Evolutionary conservation across 2,113 vertebrate genomes (phyloP).

Genomic region (Chaetura pelagica): DNA sequence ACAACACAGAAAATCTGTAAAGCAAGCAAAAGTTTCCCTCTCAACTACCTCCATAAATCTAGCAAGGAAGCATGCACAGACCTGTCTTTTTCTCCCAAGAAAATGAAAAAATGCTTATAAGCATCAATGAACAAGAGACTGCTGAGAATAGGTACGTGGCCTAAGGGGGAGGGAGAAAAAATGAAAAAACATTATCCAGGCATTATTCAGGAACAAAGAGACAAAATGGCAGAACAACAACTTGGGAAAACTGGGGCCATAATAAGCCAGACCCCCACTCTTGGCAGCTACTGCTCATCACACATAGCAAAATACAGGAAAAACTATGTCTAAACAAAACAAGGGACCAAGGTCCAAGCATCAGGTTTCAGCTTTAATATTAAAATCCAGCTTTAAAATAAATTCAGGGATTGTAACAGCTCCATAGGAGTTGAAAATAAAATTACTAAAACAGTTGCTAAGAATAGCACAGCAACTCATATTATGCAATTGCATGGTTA

Average conservation of each 20-base stretch:
- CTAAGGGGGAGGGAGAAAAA: rapidly evolving
- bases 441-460: background rate
- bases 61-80: background rate
- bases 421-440: background rate
- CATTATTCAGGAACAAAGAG: background rate
- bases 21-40: background rate
- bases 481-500: background rate
- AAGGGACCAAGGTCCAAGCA: background rate
- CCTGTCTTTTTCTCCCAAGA: background rate
- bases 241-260: background rate
- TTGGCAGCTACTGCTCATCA: background rate
- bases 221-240: background rate
- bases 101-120: background rate
- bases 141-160: background rate
- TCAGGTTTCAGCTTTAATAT: background rate
- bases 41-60: background rate
- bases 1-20: background rate
- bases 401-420: background rate
- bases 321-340: background rate
- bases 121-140: background rate
- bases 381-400: background rate
- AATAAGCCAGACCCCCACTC: background rate
- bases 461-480: background rate
- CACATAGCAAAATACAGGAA: background rate
- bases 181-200: background rate